Percentiles rank a stretch among this genome's conserved stretches.
Conservation (phyloP, 2,113 vertebrate genomes). For the Spheniscus mendiculus region DNA sequence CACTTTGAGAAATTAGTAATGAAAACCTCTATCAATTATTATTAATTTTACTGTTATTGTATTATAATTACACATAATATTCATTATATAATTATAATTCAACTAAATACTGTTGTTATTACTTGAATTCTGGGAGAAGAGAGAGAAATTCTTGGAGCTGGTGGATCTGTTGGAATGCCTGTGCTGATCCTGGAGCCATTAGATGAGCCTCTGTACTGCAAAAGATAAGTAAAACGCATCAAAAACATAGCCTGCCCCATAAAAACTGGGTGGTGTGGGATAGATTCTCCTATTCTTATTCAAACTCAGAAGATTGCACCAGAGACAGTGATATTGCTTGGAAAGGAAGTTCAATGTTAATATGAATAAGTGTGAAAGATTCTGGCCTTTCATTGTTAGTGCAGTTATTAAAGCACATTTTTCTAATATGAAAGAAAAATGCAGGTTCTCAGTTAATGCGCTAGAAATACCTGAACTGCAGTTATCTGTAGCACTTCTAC, state of each 20-base stretch:
- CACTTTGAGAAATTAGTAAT: neutral
- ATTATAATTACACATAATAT: too few relatives aligned
- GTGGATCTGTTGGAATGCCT: neutral
- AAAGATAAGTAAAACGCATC: neutral
- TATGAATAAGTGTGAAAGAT: neutral
- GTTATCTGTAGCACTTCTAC: constrained; percentile 30
- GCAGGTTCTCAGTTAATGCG: neutral
- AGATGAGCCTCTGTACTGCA: neutral
- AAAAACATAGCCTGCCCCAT: neutral
- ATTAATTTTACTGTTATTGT: neutral
- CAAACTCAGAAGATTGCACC: neutral
- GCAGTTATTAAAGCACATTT: constrained; percentile 24
- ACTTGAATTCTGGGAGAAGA: neutral
- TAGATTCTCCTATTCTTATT: neutral
- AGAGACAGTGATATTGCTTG: neutral
- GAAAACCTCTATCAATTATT: neutral
- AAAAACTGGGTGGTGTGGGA: neutral
- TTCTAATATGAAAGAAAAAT: constrained; percentile 13
- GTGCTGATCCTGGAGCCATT: neutral
- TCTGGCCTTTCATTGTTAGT: neutral
- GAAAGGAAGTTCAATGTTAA: neutral
- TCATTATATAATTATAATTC: too few relatives aligned
- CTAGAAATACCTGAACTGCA: constrained; percentile 39
- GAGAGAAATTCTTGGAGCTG: neutral
- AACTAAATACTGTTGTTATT: neutral